Percentiles rank a stretch among this genome's conserved stretches.
These are phyloP conservation scores for Luperina nickerlii DNA, from an alignment of 2,888 invertebrate species.

Conservation along the genomic window DNA sequence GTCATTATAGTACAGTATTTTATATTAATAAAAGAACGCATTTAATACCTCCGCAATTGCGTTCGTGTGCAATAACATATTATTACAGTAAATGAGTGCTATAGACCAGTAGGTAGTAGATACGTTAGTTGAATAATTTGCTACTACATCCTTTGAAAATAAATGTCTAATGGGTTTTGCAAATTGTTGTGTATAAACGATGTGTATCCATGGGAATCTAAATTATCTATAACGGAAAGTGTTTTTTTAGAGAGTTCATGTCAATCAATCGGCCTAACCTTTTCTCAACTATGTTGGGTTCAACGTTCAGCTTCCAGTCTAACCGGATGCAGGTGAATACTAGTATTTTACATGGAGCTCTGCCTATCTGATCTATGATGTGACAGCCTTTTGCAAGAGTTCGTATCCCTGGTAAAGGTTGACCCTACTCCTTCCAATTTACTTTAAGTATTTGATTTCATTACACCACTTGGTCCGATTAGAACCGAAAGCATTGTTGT, in stretches of 20 bases:
- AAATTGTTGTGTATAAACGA: conserved; percentile 18
- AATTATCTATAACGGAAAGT: neutral
- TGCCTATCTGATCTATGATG: neutral
- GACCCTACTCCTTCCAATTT: neutral
- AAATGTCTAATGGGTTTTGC: conserved; percentile 22
- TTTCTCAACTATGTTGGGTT: neutral
- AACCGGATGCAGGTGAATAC: neutral
- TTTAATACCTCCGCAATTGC: conserved; percentile 28
- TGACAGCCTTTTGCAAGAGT: neutral
- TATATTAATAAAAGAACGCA: conserved; percentile 10
- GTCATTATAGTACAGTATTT: conserved; percentile 2
- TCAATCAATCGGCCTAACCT: neutral
- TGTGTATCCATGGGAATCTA: neutral
- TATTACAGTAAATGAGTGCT: conserved; percentile 50
- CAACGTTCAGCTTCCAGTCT: neutral
- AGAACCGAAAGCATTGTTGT: neutral
- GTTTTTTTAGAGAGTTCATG: neutral
- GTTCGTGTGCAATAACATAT: conserved; percentile 46
- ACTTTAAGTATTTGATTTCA: neutral
- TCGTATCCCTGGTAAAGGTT: no score
- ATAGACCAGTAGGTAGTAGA: conserved; percentile 16
- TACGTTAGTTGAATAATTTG: conserved; percentile 37
- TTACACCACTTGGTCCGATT: neutral
- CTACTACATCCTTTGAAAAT: conserved; percentile 20
- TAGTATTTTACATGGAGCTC: neutral